Evolutionary conservation across 1,140 invertebrate genomes (phyloP), one percentile per base, ranked within the genome.

Genomic region (Ephestia elutella): DNA sequence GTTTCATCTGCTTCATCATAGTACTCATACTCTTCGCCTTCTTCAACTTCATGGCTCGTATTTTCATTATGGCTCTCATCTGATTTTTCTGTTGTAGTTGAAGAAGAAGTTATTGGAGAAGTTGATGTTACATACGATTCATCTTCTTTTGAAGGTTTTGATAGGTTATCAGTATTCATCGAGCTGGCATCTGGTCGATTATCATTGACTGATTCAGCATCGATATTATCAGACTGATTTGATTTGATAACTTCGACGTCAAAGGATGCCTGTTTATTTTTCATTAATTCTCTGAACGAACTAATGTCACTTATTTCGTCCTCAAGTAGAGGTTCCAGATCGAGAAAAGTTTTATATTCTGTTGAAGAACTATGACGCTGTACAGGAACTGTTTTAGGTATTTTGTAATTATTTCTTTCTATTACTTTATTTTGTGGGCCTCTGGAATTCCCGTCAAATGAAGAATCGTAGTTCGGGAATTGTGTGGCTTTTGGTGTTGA

Each of bases 231-330:
- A 35, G 55, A 73, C 38, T 71, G 73, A 66, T 87, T 87, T 19
- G 86, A 87, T 71, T 89, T 89, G 11, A 91, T 90, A 10, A 91
- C 87, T 83, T 91, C 74, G 0, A 91, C 90, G 70, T 90, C 90
- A 70, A 83, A 89, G 21, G 89, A 90, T 11, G 78, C 87, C 61
- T 90, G 75, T 38, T 68, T 86, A 65, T 87, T 88, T 68, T 86
- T 88, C 77, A 89, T 86, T 28, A 86, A 66, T 62, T 90, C 86
- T 61, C 89, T 88, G 55, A 90, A 89, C 9, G 89, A 82, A 62
- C 73, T 82, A 19, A 87, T 67, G 60, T 89, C 86, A 66, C 85
- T 82, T 57, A 90, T 89, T 55, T 90, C 89, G 65, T 90, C 90
- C 82, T 91, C 90, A 32, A 91, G 77, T 51, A 91, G 68, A 9